Evolutionary conservation across 2,888 invertebrate species (phyloP).

Genomic region (Nomada ferruginata): DNA sequence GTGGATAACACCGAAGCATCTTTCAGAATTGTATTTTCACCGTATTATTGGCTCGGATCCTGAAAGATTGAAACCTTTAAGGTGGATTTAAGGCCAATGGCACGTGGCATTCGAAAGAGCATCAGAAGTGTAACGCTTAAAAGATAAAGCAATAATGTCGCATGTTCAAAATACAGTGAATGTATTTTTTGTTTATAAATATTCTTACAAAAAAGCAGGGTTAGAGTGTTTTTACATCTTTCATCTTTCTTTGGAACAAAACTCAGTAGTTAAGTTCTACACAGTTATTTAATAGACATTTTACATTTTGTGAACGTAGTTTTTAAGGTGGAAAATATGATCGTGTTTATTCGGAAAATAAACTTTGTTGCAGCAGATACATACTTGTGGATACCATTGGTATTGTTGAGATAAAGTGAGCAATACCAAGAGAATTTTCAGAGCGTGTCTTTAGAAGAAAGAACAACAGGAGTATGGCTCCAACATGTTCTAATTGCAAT

Average conservation of each 20-base stretch:
- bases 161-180: neutral
- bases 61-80: constrained; percentile 2
- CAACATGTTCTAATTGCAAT: constrained; percentile 1
- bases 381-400: neutral
- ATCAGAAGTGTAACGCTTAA: neutral
- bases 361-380: too few relatives aligned
- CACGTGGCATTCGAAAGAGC: neutral
- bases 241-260: neutral
- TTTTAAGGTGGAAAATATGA: too few relatives aligned
- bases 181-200: neutral
- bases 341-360: neutral
- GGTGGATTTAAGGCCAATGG: constrained; percentile 13
- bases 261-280: too few relatives aligned
- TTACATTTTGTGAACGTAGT: neutral
- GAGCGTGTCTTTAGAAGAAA: constrained; percentile 14
- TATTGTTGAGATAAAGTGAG: neutral
- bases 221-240: neutral
- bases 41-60: neutral
- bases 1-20: neutral
- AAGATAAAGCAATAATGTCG: neutral
- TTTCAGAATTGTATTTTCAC: neutral
- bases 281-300: neutral
- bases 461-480: neutral
- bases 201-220: neutral
- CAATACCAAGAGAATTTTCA: constrained; percentile 7